Evolutionary conservation across 2,888 invertebrate genomes (phyloP).

Genomic region (Enchytraeus crypticus): DNA sequence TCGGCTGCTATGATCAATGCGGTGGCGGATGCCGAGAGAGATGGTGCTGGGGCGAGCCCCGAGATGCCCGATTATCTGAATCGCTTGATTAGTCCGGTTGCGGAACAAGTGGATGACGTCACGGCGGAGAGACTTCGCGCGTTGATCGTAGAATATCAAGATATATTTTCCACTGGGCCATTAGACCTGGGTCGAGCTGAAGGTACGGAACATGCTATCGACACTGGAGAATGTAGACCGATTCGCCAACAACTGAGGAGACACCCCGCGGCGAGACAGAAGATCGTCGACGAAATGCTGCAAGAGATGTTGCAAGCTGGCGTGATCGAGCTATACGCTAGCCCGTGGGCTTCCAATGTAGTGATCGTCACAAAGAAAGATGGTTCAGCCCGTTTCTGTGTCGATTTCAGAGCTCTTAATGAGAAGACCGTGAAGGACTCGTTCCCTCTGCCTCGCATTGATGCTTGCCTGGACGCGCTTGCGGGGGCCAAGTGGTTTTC

Average conservation of each 20-base stretch:
- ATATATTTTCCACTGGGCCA: neutral
- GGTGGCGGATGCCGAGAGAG: neutral
- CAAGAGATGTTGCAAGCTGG: neutral
- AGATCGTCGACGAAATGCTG: neutral
- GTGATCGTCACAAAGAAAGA: neutral
- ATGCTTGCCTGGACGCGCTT: conserved; percentile 5
- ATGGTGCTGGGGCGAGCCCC: neutral
- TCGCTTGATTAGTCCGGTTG: neutral
- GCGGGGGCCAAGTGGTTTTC: conserved; percentile 24
- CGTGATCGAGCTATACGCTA: neutral
- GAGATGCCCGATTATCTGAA: no score
- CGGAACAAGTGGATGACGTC: neutral
- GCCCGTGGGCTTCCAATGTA: neutral
- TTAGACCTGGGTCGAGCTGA: neutral
- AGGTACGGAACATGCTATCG: neutral
- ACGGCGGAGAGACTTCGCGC: neutral
- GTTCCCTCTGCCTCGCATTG: neutral
- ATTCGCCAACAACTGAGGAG: neutral
- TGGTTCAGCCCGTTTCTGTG: neutral
- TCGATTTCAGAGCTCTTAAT: neutral
- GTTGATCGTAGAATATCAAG: neutral
- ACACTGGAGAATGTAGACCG: conserved; percentile 1
- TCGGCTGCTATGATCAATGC: no score
- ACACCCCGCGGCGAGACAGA: neutral
- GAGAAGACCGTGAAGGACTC: neutral